These are phyloP conservation scores for Fragum whitleyi DNA, from an alignment of 2,888 invertebrate species.

Conservation along the genomic window DNA sequence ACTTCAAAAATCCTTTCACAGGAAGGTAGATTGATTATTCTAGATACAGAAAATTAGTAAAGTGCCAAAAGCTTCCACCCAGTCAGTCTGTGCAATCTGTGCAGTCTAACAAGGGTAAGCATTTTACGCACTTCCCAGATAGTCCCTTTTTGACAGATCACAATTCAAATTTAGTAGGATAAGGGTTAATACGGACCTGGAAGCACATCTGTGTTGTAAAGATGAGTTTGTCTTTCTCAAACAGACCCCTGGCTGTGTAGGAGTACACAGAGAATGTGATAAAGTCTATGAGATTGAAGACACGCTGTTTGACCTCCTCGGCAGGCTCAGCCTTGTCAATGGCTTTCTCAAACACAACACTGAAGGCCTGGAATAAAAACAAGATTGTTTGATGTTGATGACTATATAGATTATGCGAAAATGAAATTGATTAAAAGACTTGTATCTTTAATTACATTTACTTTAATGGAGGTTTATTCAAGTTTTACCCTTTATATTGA, in stretches of 20 bases:
- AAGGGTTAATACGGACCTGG: slow-evolving; percentile 89
- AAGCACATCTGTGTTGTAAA: slow-evolving; percentile 98
- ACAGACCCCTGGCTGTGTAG: slow-evolving; percentile 96
- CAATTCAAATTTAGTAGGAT: too few species aligned
- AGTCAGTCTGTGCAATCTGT: too few species aligned
- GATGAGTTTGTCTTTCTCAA: slow-evolving; percentile 98
- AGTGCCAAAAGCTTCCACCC: too few species aligned
- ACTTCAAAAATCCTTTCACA: too few species aligned
- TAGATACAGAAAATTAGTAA: too few species aligned
- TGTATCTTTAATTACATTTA: too few species aligned
- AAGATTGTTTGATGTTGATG: not conserved
- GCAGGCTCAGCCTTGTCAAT: slow-evolving; percentile 94
- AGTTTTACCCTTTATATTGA: too few species aligned
- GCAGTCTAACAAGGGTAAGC: too few species aligned
- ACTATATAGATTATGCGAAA: not conserved
- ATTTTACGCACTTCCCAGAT: too few species aligned
- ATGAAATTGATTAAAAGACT: not conserved
- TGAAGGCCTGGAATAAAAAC: slow-evolving; percentile 90
- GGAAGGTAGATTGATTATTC: too few species aligned
- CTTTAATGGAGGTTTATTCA: too few species aligned
- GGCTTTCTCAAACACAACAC: slow-evolving; percentile 98
- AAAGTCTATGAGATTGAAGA: slow-evolving; percentile 95
- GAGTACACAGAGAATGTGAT: slow-evolving; percentile 97
- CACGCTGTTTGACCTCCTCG: slow-evolving; percentile 91
- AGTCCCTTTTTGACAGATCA: too few species aligned